These are phyloP conservation scores for Elachura formosa DNA, from an alignment of 2,113 vertebrate species.

Conservation along the genomic window DNA sequence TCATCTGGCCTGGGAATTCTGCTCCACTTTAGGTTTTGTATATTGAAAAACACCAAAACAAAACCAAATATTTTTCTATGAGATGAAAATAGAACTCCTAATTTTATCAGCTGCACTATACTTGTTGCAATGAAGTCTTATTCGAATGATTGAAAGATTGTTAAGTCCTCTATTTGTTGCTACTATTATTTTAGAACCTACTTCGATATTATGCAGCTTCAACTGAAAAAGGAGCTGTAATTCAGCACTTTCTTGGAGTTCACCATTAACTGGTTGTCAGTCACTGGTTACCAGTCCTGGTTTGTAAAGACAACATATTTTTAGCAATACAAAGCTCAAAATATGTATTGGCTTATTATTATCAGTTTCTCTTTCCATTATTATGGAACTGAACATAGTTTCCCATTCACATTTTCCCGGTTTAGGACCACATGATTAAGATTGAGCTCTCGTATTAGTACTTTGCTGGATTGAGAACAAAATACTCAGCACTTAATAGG, in stretches of 20 bases:
- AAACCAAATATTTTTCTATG: background rate
- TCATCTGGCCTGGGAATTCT: background rate
- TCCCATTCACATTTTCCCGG: background rate
- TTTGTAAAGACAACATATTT: background rate
- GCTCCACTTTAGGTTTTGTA: background rate
- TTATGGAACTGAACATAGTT: background rate
- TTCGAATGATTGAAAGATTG: background rate
- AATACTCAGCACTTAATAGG: background rate
- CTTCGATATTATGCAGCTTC: background rate
- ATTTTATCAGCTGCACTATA: background rate
- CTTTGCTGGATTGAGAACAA: background rate
- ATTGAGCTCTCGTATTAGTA: background rate
- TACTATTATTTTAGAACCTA: background rate
- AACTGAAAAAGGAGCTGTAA: background rate
- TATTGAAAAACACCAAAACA: background rate
- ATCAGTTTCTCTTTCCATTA: background rate
- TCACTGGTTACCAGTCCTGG: background rate
- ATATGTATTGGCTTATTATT: background rate
- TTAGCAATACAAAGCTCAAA: background rate
- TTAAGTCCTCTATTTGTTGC: background rate
- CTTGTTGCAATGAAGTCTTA: background rate
- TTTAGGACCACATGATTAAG: background rate
- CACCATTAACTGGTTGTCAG: background rate
- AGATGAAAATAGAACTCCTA: background rate
- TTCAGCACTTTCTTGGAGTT: background rate